Evolutionary conservation across 2,797 vertebrate species (phyloP).

Genomic region (Anolis apletophallus): DNA sequence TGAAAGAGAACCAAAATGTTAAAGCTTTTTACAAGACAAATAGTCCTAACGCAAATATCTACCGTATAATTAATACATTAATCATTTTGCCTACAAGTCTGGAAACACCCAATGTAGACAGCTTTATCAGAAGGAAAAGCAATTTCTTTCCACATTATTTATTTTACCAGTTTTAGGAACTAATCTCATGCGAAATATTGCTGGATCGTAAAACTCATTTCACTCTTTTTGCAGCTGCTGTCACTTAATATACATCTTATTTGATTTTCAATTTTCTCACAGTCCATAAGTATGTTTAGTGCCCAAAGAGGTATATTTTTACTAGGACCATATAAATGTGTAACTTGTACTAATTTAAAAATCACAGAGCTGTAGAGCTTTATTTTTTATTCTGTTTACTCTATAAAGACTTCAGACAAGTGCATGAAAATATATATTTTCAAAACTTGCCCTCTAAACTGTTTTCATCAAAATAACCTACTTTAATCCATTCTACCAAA

Average conservation of each 20-base stretch:
- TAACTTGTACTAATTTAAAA: slow-evolving; percentile 41
- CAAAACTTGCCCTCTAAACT: not conserved
- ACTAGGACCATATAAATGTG: slow-evolving; percentile 40
- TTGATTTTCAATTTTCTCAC: slow-evolving; percentile 39
- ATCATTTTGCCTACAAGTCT: slow-evolving; percentile 24
- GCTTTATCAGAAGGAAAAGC: slow-evolving; percentile 10
- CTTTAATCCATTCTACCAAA: not conserved
- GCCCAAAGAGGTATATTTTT: slow-evolving; percentile 15
- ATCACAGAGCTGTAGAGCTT: slow-evolving; percentile 8
- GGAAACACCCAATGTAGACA: not conserved
- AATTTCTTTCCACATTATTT: slow-evolving; percentile 16
- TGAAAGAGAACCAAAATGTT: not conserved
- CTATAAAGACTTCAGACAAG: not conserved
- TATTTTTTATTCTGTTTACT: not conserved
- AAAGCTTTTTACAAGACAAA: slow-evolving; percentile 22
- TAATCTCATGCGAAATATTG: slow-evolving; percentile 13
- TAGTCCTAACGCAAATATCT: slow-evolving; percentile 17
- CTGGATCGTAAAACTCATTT: not conserved
- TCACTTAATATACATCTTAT: slow-evolving; percentile 27
- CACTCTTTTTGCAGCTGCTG: slow-evolving; percentile 38
- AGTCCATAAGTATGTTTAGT: slow-evolving; percentile 10
- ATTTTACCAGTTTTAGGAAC: slow-evolving; percentile 45
- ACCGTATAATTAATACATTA: slow-evolving; percentile 32
- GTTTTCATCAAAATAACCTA: not conserved
- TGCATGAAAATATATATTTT: not conserved